phyloP scores from a whole-genome alignment of 2,113 vertebrate genomes.

The Neoarius graeffei region DNA sequence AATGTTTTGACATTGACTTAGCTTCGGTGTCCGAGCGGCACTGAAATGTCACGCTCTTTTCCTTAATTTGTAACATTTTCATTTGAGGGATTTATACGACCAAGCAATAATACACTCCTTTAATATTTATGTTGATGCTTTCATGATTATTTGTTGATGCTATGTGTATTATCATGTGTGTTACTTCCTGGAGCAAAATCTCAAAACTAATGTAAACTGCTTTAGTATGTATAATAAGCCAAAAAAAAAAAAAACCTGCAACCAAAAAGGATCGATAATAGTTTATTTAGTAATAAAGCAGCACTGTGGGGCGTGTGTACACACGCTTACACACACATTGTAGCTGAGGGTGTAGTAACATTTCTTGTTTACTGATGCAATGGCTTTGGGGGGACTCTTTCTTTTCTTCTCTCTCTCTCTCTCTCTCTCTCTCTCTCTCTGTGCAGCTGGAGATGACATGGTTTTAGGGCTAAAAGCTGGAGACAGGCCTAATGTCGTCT shows the following conservation, averaged over 20 bases:
- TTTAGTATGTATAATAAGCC: background rate
- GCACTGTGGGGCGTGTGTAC: background rate
- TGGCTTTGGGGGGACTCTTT: conserved; percentile 31
- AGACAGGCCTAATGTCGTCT: conserved; percentile 77
- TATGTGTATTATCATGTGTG: background rate
- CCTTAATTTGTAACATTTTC: background rate
- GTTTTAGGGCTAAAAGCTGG: conserved; percentile 56
- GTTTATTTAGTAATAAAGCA: background rate
- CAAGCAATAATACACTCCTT: background rate
- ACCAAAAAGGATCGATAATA: background rate
- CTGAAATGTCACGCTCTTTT: too few relatives aligned
- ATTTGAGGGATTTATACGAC: background rate
- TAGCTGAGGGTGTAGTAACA: conserved; percentile 44
- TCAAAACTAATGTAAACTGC: background rate
- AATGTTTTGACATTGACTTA: too few relatives aligned
- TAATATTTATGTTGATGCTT: background rate
- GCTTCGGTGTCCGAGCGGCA: too few relatives aligned
- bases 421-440: conserved; percentile 49
- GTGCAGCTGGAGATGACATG: conserved; percentile 59
- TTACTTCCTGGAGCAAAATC: background rate
- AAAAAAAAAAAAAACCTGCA: background rate
- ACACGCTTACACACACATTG: conserved; percentile 2
- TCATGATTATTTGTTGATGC: background rate
- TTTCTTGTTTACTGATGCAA: conserved; percentile 52
- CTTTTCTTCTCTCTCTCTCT: conserved; percentile 15